Evolutionary conservation across 2,888 invertebrate genomes (phyloP).

Genomic region (Heliconius cydno): DNA sequence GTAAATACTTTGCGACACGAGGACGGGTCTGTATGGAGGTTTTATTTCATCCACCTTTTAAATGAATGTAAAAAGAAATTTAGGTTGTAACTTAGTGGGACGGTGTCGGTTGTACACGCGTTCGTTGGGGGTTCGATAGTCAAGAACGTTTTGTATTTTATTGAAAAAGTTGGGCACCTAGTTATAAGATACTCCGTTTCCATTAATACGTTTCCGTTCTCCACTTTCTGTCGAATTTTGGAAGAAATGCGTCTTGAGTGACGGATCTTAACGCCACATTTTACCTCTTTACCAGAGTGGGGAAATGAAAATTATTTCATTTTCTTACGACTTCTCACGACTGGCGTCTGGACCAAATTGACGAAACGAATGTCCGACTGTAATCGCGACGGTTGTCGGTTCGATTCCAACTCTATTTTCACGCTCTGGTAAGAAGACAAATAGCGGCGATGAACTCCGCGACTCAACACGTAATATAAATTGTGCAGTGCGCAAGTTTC

Average conservation of each 20-base stretch:
- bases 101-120: background rate
- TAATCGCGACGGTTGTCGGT: no score
- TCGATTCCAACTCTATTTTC: no score
- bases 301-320: no score
- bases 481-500: no score
- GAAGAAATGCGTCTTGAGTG: no score
- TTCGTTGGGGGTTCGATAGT: background rate
- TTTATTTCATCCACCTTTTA: background rate
- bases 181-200: background rate
- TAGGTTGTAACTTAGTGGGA: background rate
- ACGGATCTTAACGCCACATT: background rate
- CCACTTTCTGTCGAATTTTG: background rate
- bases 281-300: no score
- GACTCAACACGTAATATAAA: no score
- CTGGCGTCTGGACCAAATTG: no score
- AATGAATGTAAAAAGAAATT: background rate
- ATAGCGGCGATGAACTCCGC: no score
- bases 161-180: background rate
- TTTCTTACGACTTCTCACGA: no score
- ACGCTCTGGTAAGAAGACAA: no score
- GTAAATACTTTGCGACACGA: background rate
- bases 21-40: background rate
- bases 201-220: background rate
- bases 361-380: no score
- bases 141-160: background rate